Base-by-base conservation (phyloP, 2,888 invertebrate species). In the Eutolmus rufibarbis region DNA sequence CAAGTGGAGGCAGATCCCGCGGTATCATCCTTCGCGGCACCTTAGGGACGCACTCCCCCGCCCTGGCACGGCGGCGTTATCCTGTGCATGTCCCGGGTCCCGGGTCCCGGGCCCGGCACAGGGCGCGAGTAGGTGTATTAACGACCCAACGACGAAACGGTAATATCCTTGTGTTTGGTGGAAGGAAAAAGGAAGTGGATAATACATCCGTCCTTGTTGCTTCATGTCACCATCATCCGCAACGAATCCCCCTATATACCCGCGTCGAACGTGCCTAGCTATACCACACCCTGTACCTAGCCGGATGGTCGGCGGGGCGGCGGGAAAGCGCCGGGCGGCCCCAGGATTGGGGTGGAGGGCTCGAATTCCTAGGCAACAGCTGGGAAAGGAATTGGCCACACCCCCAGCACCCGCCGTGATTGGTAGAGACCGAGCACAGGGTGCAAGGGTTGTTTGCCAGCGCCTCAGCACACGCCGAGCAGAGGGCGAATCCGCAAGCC, bases 131-230 rank as follows among this genome's bases (percentile, higher is more conserved):
- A 87, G 88, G 88, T 88, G 87, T 89, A 88, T 89, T 88, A 89
- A 89, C 89, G 85, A 85, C 89, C 88, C 89, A 89, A 91, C 91
- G 91, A 92, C 92, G 92, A 92, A 92, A 92, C 92, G 92, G 92
- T 92, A 92, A 92, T 92, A 92, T 92, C 92, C 92, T 92, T 92
- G 92, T 92, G 92, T 92, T 92, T 92, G 92, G 92, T 92, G 92
- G 92, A 93, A 92, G 93, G 92, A 93, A 93, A 92, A 92, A 93
- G 93, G 93, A 93, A 93, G 93, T 93, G 92, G 92, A 92, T 92
- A 92, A 92, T 93, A 92, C 92, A 93, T 93, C 93, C 92, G 92
- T 93, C 93, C 92, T 92, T 93, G 92, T 93, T 92, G 92, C 92
- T 92, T 92, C 92, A 91, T 92, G 92, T 92, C 92, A 92, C 92